Evolutionary conservation across 2,113 vertebrate species (phyloP), one percentile per base, ranked within the genome.

Genomic region (crab-eating macaque (Macaca fascicularis)): DNA sequence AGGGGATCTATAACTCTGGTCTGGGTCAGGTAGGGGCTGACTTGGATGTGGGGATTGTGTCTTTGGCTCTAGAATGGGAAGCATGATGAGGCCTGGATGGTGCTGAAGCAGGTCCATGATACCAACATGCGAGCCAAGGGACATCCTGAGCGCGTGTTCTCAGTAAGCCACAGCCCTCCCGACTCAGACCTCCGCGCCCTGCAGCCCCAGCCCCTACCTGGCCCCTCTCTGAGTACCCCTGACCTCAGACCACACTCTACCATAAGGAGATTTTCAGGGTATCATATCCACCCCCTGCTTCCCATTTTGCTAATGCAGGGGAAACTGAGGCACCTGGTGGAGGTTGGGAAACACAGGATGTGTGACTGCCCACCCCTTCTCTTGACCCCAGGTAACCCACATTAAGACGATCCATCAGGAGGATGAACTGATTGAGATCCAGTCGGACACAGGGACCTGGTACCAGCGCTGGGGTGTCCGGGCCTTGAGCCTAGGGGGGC

Each of bases 41-140:
- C 40, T 14, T 22, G 1, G 22, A 45, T 27, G 11, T 52, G 55
- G 83, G 90, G 38, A 27, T 57, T 75, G 17, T 97, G 70, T 98
- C 69, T 96, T 83, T 84, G 97, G 43, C 85, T 61, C 16, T 97
- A 99, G 99, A 99, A 99, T 0, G 99, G 99, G 76, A 99, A 99
- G 89, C 99, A 99, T 0, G 99, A 99, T 0, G 99, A 99, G 97
- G 99, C 99, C 52, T 99, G 99, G 99, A 99, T 99, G 99, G 99
- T 99, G 89, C 99, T 99, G 98, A 99, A 99, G 98, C 99, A 99
- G 97, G 99, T 99, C 83, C 99, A 99, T 0, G 99, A 99, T 98
- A 99, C 99, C 98, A 99, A 99, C 99, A 99, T 99, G 99, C 98
- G 99, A 90, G 99, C 99, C 95, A 99, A 99, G 98, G 99, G 99